Base-by-base conservation (phyloP, 2,888 invertebrate species). In the Colletes collaris region DNA sequence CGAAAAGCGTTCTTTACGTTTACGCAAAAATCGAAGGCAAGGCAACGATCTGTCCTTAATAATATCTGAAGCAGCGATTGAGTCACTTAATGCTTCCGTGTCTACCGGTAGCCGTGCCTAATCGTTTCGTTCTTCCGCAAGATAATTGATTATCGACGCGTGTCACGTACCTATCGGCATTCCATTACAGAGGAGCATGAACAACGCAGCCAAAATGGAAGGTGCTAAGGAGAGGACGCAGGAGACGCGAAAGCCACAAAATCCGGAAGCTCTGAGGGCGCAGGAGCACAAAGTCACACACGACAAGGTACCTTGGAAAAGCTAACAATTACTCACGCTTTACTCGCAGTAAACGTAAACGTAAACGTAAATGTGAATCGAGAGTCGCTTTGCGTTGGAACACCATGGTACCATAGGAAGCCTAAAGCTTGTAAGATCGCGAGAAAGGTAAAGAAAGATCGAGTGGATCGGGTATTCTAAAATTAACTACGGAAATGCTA, bases 281-380 rank as follows among this genome's bases (percentile, higher is more conserved):
- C 92, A 92, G 70, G 92, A 92, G 72, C 92, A 92, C 72, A 92
- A 92, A 86, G 91, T 92, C 52, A 91, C 92, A 37, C 92, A 92
- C 76, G 92, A 92, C 77, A 92, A 92, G 89, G 92, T 92, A 66
- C 4, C 40, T 16, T 16, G 16, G 16, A 16, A 16, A 16, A 16
- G 16, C 16, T 16, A 16, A 16, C 16, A 16, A 16, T 16, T 16
- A 16, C 16, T 16, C 16, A 16, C 16, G 16, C 16, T 16, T 16
- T 16, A 16, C 16, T 16, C 16, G 16, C 16, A 16, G 16, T 16
- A 16, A 16, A 16, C 16, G 16, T 16, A 16, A 16, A 16, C 16
- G 16, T 16, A 16, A 16, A 16, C 16, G 16, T 16, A 16, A 16
- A 16, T 16, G 16, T 16, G 16, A 16, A 16, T 16, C 16, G 27